Conservation (phyloP, 2,113 vertebrate species). For the Recurvirostra avosetta region DNA sequence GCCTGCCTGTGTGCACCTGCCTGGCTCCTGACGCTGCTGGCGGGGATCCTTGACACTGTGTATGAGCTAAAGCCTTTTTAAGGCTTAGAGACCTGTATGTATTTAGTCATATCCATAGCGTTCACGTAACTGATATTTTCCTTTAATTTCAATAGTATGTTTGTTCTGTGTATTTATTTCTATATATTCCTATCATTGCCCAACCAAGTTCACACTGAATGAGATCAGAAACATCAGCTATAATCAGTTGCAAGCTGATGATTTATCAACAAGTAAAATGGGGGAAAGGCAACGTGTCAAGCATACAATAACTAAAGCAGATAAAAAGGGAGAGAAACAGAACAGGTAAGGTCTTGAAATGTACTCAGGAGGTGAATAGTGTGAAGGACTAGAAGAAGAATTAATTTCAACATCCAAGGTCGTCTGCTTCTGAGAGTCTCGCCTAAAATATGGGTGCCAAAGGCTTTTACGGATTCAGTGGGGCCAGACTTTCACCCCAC, state of each 20-base stretch:
- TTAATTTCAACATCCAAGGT: background rate
- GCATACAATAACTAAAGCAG: background rate
- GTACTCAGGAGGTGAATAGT: background rate
- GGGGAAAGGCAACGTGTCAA: background rate
- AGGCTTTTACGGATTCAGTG: background rate
- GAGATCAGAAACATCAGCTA: background rate
- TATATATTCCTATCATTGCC: fast-evolving
- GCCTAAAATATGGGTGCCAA: background rate
- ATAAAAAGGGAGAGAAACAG: background rate
- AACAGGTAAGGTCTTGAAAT: background rate
- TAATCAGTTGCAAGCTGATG: background rate
- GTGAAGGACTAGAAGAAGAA: background rate
- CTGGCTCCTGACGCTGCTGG: background rate
- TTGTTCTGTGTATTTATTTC: background rate
- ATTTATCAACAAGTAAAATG: background rate
- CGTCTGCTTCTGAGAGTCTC: background rate
- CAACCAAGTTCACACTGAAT: background rate
- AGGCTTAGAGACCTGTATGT: background rate
- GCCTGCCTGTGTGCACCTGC: background rate
- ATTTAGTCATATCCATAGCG: background rate
- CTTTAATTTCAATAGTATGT: background rate
- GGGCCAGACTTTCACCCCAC: background rate
- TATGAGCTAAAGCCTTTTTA: background rate
- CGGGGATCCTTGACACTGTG: background rate
- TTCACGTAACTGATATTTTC: fast-evolving